Evolutionary conservation across 2,888 invertebrate genomes (phyloP).

Genomic region (Spodoptera exigua): DNA sequence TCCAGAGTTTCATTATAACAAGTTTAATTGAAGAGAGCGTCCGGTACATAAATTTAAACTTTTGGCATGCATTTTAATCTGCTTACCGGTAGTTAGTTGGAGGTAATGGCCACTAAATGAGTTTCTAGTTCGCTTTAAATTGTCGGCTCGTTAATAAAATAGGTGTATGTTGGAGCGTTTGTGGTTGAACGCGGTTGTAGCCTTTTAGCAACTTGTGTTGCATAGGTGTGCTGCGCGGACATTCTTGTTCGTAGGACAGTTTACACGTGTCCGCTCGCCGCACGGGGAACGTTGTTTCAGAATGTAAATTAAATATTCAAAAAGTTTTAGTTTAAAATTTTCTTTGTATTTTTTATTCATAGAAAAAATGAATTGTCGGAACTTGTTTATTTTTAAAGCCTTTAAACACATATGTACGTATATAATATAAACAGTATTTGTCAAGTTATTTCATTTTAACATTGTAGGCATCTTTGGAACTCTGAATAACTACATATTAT

Average conservation of each 20-base stretch:
- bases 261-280: slow-evolving; percentile 34
- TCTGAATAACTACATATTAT: slow-evolving; percentile 9
- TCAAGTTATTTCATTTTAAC: too few relatives aligned
- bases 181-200: slow-evolving; percentile 33
- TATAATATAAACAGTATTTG: too few relatives aligned
- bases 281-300: slow-evolving; percentile 12
- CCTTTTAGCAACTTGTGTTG: slow-evolving; percentile 41
- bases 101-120: slow-evolving; percentile 80
- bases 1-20: slow-evolving; percentile 85
- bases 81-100: slow-evolving; percentile 79
- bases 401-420: too few relatives aligned
- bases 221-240: slow-evolving; percentile 24
- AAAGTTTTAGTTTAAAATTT: slow-evolving; percentile 23
- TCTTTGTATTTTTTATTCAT: slow-evolving; percentile 11
- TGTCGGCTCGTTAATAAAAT: slow-evolving; percentile 69
- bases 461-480: not conserved
- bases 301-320: slow-evolving; percentile 32
- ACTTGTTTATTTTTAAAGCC: not conserved
- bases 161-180: slow-evolving; percentile 48
- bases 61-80: slow-evolving; percentile 86
- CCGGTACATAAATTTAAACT: slow-evolving; percentile 86
- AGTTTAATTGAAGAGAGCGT: slow-evolving; percentile 87
- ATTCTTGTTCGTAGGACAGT: slow-evolving; percentile 39
- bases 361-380: slow-evolving; percentile 7
- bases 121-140: slow-evolving; percentile 73